These are phyloP conservation scores for Oenanthe melanoleuca DNA, from an alignment of 2,113 vertebrate genomes.

Conservation along the genomic window DNA sequence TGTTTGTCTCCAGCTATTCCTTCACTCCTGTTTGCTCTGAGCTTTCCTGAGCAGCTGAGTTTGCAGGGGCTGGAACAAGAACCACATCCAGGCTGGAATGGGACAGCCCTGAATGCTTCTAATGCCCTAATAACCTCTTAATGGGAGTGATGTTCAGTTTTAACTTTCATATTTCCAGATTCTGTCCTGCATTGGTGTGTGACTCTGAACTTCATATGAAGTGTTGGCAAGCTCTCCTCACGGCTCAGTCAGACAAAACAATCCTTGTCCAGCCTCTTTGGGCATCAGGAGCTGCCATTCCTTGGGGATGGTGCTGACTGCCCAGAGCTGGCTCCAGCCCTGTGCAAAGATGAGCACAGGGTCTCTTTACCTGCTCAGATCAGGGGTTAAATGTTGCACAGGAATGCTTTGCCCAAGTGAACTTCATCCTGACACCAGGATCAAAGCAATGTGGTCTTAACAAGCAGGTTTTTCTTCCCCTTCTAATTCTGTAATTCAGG, in stretches of 20 bases:
- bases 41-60: not conserved
- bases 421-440: not conserved
- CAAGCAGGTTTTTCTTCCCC: not conserved
- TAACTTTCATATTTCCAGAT: not conserved
- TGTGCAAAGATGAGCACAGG: not conserved
- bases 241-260: not conserved
- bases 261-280: not conserved
- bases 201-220: not conserved
- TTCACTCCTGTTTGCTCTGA: not conserved
- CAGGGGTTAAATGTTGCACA: not conserved
- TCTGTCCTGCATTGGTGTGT: not conserved
- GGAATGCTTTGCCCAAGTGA: not conserved
- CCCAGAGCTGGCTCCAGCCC: too few species aligned
- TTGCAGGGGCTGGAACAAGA: not conserved
- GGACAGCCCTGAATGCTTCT: not conserved
- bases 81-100: not conserved
- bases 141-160: not conserved
- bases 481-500: not conserved
- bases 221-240: not conserved
- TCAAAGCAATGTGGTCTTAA: not conserved
- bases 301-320: too few species aligned
- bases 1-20: not conserved
- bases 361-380: not conserved
- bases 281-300: not conserved
- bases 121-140: too few species aligned